Base-by-base conservation (phyloP, 2,888 invertebrate genomes). In the Polydrusus pterygomalis region DNA sequence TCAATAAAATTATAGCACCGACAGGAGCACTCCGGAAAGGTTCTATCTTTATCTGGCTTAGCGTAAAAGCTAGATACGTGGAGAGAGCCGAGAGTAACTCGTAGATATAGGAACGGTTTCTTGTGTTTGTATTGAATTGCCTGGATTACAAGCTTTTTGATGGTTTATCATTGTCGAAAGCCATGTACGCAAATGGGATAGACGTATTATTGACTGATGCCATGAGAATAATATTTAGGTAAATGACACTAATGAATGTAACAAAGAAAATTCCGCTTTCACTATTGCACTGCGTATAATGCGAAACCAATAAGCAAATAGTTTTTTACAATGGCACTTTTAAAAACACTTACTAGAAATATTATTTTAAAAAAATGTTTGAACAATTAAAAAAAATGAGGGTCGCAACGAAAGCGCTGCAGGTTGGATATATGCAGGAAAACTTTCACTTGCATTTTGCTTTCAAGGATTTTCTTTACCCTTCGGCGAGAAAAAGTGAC, bases 1-100 rank as follows among this genome's bases (percentile, higher is more conserved):
- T 74, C 74, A 63, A 74, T 74, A 74, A 47, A 70, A 49, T 40
- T 54, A 51, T 17, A 49, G 49, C 64, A 25, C 34, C 18, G 17
- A 11, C 58, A 30, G 58, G 38, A 58, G 15, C 5, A 34, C 34
- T 58, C 34, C n/a, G 58, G 18, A 2, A 17, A 11, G 15, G 58
- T 17, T 60, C 3, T 17, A 11, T 60, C 58, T 17, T 38, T 38
- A 9, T 60, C 18, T 38, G 17, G 1, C 38, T 60, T 38, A 17
- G 5, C 11, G 15, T 8, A 8, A 60, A 60, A 38, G 17, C 38
- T 10, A 30, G 56, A 34, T 17, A 25, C 5, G 11, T 38, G 38
- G 11, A 38, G 2, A 40, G 11, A 3, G 18, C n/a, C 9, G 2
- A 6, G 38, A 10, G 38, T 2, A 8, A 18, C 0, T 25, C 10